Conservation (phyloP, 2,113 vertebrate species). For the Pteropus alecto region DNA sequence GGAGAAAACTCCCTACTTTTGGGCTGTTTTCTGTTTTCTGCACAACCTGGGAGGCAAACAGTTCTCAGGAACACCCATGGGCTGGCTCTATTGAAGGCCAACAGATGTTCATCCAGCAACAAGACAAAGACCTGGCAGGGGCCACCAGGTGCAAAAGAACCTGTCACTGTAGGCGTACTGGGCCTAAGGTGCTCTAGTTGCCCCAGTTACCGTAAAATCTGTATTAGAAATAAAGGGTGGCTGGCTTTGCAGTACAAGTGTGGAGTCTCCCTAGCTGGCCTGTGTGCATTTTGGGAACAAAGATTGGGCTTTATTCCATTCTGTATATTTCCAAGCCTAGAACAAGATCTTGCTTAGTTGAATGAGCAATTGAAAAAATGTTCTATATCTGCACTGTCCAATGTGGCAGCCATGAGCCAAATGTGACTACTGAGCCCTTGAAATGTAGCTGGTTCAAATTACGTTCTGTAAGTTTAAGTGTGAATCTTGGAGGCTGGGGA, state of each 20-base stretch:
- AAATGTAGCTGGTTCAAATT: neutral
- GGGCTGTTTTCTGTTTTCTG: slow-evolving; percentile 3
- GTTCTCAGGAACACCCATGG: neutral
- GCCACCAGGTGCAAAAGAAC: neutral
- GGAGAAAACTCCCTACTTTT: neutral
- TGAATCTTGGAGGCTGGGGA: neutral
- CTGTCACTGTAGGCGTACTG: neutral
- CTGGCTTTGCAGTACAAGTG: neutral
- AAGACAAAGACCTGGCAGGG: neutral
- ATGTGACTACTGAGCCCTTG: neutral
- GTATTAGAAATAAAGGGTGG: neutral
- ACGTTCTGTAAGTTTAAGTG: neutral
- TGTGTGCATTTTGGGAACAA: neutral
- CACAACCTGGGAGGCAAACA: neutral
- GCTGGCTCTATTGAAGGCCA: neutral
- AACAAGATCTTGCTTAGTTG: neutral
- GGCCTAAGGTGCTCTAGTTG: neutral
- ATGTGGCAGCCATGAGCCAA: neutral
- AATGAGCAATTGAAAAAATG: neutral
- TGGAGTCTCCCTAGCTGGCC: neutral
- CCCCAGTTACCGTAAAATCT: neutral
- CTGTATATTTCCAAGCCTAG: slow-evolving; percentile 22
- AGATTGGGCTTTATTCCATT: slow-evolving; percentile 3
- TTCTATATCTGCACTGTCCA: neutral
- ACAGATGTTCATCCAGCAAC: neutral